These are phyloP conservation scores for Nemurella pictetii DNA, from an alignment of 2,888 invertebrate genomes.

Conservation along the genomic window DNA sequence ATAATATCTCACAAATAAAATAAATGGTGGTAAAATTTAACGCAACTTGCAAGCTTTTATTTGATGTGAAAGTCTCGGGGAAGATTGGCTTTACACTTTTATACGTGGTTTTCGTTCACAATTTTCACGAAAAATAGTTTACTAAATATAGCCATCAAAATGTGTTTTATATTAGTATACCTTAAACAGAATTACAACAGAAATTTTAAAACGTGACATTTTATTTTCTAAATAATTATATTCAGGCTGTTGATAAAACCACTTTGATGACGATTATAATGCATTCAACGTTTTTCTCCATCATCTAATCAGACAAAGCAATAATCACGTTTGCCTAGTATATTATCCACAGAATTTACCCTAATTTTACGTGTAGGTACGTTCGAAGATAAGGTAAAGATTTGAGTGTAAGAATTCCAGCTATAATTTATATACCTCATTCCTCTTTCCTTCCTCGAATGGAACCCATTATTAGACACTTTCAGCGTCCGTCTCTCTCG, in stretches of 20 bases:
- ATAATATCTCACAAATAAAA: background rate
- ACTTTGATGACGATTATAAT: background rate
- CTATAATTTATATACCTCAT: slow-evolving; percentile 33
- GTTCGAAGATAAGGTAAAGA: background rate
- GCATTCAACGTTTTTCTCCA: background rate
- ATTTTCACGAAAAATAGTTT: background rate
- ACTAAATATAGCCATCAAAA: background rate
- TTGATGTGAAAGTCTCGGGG: background rate
- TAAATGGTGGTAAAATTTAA: background rate
- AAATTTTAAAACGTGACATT: background rate
- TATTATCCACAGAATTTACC: background rate
- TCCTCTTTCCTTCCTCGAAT: slow-evolving; percentile 32
- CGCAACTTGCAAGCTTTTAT: background rate
- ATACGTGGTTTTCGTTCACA: background rate
- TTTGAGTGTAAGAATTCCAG: slow-evolving; percentile 11
- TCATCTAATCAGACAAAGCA: background rate
- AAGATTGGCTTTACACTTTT: background rate
- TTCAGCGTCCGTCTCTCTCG: slow-evolving; percentile 18
- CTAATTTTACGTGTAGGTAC: background rate
- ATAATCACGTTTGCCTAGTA: slow-evolving; percentile 3
- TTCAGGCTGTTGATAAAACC: background rate
- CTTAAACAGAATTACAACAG: background rate
- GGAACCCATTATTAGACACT: slow-evolving; percentile 39
- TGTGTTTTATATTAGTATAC: too few species aligned
- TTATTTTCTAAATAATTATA: background rate